phyloP scores from a whole-genome alignment of 2,888 invertebrate species.

The Drosophila infuscata region DNA sequence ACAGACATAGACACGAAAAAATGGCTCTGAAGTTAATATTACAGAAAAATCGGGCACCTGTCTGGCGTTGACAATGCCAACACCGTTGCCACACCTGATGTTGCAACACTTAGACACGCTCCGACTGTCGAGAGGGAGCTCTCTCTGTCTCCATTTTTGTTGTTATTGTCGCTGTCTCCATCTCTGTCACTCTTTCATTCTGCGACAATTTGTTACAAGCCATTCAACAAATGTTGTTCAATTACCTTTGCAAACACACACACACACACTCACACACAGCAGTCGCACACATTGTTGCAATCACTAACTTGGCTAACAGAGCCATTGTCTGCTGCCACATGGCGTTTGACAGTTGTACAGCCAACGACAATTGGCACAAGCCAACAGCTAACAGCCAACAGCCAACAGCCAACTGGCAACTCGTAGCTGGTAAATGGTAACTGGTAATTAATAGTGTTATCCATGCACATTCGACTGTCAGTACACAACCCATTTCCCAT shows the following conservation, averaged over 20 bases:
- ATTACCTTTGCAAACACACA: constrained; percentile 60
- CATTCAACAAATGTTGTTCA: constrained; percentile 82
- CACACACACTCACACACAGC: constrained; percentile 17
- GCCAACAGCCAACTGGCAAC: constrained; percentile 24
- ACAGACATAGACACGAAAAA: constrained; percentile 2
- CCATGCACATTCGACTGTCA: constrained; percentile 16
- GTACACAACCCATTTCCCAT: constrained; percentile 5
- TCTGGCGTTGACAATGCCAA: constrained; percentile 46
- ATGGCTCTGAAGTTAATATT: constrained; percentile 45
- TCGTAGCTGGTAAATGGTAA: constrained; percentile 1
- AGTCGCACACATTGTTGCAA: constrained; percentile 42
- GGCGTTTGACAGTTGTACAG: constrained; percentile 61
- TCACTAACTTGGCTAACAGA: constrained; percentile 47
- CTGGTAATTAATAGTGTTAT: constrained; percentile 45
- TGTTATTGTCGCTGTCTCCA: neutral
- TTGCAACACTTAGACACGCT: constrained; percentile 17
- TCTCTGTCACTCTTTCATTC: constrained; percentile 8
- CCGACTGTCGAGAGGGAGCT: neutral
- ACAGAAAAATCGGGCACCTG: constrained; percentile 47
- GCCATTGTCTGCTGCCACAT: constrained; percentile 57
- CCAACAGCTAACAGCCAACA: constrained; percentile 12
- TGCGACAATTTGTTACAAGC: constrained; percentile 71
- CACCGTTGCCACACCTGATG: constrained; percentile 39
- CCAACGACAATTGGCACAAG: constrained; percentile 14
- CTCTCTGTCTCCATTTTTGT: neutral